These are phyloP conservation scores for Cerastis rubricosa DNA, from an alignment of 2,888 invertebrate species.

Conservation along the genomic window DNA sequence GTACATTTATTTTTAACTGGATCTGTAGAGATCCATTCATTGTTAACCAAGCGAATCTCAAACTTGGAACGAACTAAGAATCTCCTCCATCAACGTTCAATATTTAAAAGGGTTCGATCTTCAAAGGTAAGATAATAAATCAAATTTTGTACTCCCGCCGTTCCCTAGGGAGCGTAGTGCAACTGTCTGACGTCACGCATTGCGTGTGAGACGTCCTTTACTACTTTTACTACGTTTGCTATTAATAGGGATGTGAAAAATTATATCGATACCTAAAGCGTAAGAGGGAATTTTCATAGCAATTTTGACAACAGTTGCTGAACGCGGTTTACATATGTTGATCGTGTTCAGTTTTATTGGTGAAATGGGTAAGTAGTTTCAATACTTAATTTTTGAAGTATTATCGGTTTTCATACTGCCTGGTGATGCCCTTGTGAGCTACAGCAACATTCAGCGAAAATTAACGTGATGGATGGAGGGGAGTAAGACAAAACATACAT, in stretches of 20 bases:
- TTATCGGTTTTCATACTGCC: background rate
- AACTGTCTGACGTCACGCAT: conserved; percentile 60
- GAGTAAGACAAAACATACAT: background rate
- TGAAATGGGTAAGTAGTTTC: background rate
- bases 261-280: background rate
- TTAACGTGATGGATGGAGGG: background rate
- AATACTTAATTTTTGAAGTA: background rate
- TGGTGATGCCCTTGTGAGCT: background rate
- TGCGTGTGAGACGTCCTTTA: conserved; percentile 57
- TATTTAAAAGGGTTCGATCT: conserved; percentile 60
- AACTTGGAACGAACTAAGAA: conserved; percentile 45
- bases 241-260: conserved; percentile 51
- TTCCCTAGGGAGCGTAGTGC: conserved; percentile 57
- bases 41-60: conserved; percentile 49
- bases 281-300: background rate
- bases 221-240: conserved; percentile 50
- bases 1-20: too few relatives aligned
- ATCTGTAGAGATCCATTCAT: too few relatives aligned
- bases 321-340: background rate
- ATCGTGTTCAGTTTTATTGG: background rate
- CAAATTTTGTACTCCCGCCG: conserved; percentile 59
- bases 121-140: conserved; percentile 66
- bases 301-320: background rate
- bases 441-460: background rate
- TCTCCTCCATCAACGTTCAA: conserved; percentile 39